These are phyloP conservation scores for Thinocorus orbignyianus DNA, from an alignment of 2,113 vertebrate genomes.

Conservation along the genomic window DNA sequence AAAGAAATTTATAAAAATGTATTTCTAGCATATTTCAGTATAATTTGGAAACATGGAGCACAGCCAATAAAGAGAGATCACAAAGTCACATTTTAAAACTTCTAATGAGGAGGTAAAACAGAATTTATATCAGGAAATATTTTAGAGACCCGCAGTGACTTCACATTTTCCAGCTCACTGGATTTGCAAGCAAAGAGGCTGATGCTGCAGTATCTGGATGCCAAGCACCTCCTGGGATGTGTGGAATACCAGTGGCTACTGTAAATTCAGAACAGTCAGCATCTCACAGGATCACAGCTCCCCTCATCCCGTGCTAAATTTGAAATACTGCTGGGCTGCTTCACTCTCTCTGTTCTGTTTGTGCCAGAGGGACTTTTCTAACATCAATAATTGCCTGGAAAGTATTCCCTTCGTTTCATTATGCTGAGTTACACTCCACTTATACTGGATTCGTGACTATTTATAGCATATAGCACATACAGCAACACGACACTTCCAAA, in stretches of 20 bases:
- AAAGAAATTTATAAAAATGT: not conserved
- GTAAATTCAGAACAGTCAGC: not conserved
- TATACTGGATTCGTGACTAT: not conserved
- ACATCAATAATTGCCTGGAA: not conserved
- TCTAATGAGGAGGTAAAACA: not conserved
- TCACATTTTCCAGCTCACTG: constrained; percentile 15
- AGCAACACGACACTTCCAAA: not conserved
- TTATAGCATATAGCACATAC: not conserved
- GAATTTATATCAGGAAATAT: not conserved
- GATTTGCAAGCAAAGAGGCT: not conserved
- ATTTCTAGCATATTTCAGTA: not conserved
- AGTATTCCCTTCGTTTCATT: not conserved
- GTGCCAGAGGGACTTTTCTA: not conserved
- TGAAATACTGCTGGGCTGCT: not conserved
- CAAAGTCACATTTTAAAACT: not conserved
- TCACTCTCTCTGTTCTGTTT: not conserved
- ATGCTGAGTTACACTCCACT: not conserved
- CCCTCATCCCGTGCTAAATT: not conserved
- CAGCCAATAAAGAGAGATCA: not conserved
- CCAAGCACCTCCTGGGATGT: not conserved
- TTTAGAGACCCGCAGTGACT: not conserved
- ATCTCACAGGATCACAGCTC: not conserved
- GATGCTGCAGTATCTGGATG: not conserved
- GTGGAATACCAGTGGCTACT: not conserved
- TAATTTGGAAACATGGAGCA: constrained; percentile 22